Percentiles rank a stretch among this genome's conserved stretches.
These are phyloP conservation scores for Lasioglossum calceatum DNA, from an alignment of 2,888 invertebrate genomes.

Conservation along the genomic window DNA sequence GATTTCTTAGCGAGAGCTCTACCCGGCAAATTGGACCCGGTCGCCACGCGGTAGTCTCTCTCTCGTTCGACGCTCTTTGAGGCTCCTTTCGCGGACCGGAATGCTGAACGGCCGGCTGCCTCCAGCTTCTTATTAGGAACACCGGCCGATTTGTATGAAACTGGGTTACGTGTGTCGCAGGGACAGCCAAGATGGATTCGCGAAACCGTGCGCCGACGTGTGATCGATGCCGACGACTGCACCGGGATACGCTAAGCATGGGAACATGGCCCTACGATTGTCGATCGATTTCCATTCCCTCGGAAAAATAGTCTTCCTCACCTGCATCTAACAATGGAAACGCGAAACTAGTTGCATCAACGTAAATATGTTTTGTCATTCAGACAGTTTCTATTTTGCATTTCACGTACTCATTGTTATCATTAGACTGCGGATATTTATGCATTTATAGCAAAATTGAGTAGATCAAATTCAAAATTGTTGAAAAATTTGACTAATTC, in stretches of 20 bases:
- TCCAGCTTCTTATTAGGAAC: constrained; percentile 38
- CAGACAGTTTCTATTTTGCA: too few species aligned
- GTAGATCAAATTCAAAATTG: too few species aligned
- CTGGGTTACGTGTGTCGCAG: constrained; percentile 24
- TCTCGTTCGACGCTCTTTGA: constrained; percentile 40
- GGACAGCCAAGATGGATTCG: background rate
- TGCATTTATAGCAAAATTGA: too few species aligned
- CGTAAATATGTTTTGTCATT: too few species aligned
- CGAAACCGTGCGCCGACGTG: background rate
- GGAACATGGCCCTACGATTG: background rate
- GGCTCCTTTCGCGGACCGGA: constrained; percentile 44
- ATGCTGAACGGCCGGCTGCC: constrained; percentile 22
- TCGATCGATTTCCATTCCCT: background rate
- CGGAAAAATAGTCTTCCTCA: background rate
- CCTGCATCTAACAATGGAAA: background rate
- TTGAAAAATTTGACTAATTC: too few species aligned
- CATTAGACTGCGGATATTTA: too few species aligned
- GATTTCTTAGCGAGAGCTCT: constrained; percentile 31
- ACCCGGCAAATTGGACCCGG: constrained; percentile 38
- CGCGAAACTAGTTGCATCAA: background rate
- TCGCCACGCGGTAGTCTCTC: background rate
- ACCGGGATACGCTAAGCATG: background rate
- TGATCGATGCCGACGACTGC: constrained; percentile 6
- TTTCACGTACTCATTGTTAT: too few species aligned
- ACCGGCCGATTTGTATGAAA: constrained; percentile 22